phyloP scores from a whole-genome alignment of 2,113 vertebrate species.

The Elgaria multicarinata region DNA sequence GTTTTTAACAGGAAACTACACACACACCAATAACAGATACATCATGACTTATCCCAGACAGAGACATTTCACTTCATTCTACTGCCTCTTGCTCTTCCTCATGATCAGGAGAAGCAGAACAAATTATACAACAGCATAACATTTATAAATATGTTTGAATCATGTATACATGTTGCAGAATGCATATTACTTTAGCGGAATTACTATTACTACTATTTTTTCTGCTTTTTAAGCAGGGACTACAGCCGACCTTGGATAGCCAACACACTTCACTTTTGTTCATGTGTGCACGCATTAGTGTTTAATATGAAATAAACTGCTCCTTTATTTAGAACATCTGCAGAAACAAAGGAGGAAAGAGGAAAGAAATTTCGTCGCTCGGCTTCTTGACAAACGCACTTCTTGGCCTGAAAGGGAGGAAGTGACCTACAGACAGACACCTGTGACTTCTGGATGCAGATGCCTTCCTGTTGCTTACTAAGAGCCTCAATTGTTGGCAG shows the following conservation, averaged over 20 bases:
- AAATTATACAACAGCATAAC: background rate
- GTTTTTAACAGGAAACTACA: too few species aligned
- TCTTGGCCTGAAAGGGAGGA: slow-evolving; percentile 61
- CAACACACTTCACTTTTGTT: background rate
- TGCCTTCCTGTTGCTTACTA: slow-evolving; percentile 49
- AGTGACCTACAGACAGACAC: slow-evolving; percentile 66
- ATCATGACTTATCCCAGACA: too few species aligned
- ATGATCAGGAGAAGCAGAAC: background rate
- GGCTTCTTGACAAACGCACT: slow-evolving; percentile 40
- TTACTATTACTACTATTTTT: too few species aligned
- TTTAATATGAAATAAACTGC: background rate
- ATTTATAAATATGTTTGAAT: background rate
- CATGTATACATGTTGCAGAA: background rate
- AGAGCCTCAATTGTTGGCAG: slow-evolving; percentile 16
- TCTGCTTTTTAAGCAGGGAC: too few species aligned
- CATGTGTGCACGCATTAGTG: too few species aligned
- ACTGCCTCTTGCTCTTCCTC: background rate
- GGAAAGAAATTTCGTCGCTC: slow-evolving; percentile 58
- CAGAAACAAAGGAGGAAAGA: slow-evolving; percentile 34
- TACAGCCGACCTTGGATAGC: background rate
- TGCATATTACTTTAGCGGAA: background rate
- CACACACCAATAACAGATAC: too few species aligned
- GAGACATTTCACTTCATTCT: too few species aligned
- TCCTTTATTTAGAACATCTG: slow-evolving; percentile 20
- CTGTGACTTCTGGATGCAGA: slow-evolving; percentile 55